phyloP scores from a whole-genome alignment of 2,888 invertebrate species.

The Lamellibrachia columna region DNA sequence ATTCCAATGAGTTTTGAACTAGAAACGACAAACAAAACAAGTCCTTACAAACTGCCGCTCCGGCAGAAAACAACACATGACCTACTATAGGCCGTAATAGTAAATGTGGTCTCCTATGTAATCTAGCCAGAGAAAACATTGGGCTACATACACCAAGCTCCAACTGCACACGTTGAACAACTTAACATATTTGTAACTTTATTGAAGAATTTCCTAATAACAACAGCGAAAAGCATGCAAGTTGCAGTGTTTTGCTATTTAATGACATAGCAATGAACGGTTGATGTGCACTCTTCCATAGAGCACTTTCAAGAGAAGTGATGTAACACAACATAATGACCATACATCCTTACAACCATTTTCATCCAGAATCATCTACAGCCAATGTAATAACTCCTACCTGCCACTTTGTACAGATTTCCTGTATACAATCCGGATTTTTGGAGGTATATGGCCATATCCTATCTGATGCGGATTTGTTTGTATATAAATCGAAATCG shows the following conservation, averaged over 20 bases:
- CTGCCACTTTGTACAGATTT: too few species aligned
- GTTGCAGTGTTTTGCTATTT: background rate
- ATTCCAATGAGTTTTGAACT: background rate
- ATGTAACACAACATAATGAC: background rate
- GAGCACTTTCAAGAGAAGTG: background rate
- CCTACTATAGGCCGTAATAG: background rate
- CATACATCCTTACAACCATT: background rate
- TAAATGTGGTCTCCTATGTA: background rate
- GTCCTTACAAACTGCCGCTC: background rate
- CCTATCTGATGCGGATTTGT: too few species aligned
- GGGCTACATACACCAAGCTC: background rate
- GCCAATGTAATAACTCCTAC: background rate
- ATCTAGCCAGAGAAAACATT: background rate
- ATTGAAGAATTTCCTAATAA: constrained; percentile 7
- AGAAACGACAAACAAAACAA: constrained; percentile 16
- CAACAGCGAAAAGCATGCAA: background rate
- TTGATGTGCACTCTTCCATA: background rate
- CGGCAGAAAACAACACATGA: background rate
- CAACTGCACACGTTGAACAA: background rate
- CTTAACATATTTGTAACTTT: background rate
- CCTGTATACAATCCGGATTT: too few species aligned
- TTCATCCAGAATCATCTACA: constrained; percentile 3
- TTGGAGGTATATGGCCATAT: too few species aligned
- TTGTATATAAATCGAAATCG: too few species aligned
- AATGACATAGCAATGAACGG: background rate